Conservation (phyloP, 2,888 invertebrate species). For the Perizoma affinitatum region DNA sequence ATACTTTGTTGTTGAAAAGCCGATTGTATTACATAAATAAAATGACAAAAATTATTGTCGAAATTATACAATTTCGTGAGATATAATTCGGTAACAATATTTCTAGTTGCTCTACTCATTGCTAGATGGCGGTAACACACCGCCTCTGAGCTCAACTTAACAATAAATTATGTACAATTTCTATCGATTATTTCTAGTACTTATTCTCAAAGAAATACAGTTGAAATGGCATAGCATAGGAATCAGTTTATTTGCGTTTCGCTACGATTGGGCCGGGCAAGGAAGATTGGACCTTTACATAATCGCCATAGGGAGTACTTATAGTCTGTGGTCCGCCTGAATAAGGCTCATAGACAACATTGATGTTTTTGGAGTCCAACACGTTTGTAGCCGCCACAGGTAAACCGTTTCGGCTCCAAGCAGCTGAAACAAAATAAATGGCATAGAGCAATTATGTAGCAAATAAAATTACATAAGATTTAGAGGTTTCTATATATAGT, state of each 20-base stretch:
- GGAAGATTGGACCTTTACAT: constrained; percentile 53
- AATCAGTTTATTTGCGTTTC: constrained; percentile 19
- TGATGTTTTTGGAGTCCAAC: constrained; percentile 47
- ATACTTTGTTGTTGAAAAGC: neutral
- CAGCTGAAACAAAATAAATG: constrained; percentile 50
- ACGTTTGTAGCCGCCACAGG: constrained; percentile 20
- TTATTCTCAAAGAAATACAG: neutral
- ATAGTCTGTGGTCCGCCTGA: constrained; percentile 67
- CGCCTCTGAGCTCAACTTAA: neutral
- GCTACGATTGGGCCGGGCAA: constrained; percentile 13
- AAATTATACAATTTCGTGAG: neutral
- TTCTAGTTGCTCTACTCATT: constrained; percentile 28
- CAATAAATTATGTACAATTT: neutral
- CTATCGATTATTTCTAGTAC: no score
- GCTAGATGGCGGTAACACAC: constrained; percentile 28
- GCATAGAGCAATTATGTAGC: neutral
- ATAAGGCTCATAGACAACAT: constrained; percentile 55
- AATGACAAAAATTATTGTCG: neutral
- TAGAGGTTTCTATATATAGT: constrained; percentile 1
- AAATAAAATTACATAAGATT: neutral
- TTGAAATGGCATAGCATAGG: constrained; percentile 21
- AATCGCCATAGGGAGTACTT: constrained; percentile 71
- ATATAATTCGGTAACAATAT: constrained; percentile 25
- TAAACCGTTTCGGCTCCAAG: constrained; percentile 66
- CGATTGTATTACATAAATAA: no score